These are phyloP conservation scores for Sphyrna mokarran DNA, from an alignment of 2,113 vertebrate genomes.

Conservation along the genomic window DNA sequence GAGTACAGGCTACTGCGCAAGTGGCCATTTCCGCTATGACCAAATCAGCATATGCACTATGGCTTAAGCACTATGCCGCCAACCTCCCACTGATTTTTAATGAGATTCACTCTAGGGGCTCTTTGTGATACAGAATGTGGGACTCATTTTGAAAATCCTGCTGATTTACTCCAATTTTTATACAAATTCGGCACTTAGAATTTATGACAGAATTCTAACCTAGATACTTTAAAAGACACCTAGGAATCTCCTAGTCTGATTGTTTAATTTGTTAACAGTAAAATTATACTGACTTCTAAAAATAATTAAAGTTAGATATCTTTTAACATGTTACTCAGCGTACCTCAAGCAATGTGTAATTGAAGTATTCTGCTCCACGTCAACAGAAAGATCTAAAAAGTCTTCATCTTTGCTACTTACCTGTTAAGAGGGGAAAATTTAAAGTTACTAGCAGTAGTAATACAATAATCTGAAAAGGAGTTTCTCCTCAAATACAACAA, in stretches of 20 bases:
- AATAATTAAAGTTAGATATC: background rate
- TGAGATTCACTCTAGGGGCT: no score
- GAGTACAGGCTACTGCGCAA: no score
- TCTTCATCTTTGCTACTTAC: constrained; percentile 79
- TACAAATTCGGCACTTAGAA: no score
- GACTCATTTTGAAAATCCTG: no score
- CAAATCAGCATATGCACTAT: no score
- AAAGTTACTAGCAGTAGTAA: constrained; percentile 26
- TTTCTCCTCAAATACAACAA: background rate
- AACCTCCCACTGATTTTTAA: no score
- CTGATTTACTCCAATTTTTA: no score
- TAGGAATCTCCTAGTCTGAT: background rate
- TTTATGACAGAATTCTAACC: no score
- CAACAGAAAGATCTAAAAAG: constrained; percentile 75
- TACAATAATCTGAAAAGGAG: constrained; percentile 4
- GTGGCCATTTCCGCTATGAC: no score
- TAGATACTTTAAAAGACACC: background rate
- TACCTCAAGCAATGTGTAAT: constrained; percentile 77
- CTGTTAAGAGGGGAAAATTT: constrained; percentile 48
- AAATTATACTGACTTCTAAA: background rate
- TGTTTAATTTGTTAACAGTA: background rate
- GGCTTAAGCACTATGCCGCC: no score
- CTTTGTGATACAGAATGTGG: no score
- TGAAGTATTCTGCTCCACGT: constrained; percentile 75
- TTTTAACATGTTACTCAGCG: background rate